Conservation (phyloP, 2,113 vertebrate species). For the Rhea pennata region DNA sequence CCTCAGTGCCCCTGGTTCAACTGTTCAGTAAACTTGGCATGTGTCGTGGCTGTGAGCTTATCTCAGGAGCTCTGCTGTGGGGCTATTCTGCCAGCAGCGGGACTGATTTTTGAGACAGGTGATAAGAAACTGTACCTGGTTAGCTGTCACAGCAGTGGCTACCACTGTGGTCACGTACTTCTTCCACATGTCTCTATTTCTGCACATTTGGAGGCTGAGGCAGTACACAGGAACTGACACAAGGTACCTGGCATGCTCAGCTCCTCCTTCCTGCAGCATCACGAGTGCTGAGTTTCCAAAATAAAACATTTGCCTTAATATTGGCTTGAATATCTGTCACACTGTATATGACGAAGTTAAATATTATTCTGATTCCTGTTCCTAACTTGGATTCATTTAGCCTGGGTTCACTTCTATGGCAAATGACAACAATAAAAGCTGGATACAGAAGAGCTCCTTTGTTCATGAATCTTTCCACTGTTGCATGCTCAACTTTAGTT, state of each 20-base stretch:
- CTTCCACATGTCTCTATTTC: background rate
- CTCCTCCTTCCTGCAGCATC: background rate
- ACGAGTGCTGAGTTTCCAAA: background rate
- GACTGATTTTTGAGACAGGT: background rate
- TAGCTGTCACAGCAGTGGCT: background rate
- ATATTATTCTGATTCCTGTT: background rate
- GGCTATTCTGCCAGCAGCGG: background rate
- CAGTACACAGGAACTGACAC: fast-evolving
- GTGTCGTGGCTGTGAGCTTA: background rate
- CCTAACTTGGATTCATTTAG: background rate
- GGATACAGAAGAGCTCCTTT: background rate
- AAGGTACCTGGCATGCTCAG: background rate
- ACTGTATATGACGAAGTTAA: background rate
- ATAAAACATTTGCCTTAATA: background rate
- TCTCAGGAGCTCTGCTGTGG: background rate
- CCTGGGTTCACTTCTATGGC: background rate
- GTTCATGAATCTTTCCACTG: background rate
- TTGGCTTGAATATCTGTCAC: background rate
- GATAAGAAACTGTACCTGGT: background rate
- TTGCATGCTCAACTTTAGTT: background rate
- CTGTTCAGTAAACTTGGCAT: background rate
- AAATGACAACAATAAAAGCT: background rate
- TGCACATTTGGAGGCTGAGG: background rate
- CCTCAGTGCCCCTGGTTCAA: background rate
- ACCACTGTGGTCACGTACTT: background rate